A percentile compares a stretch with the other conserved stretches of the same genome.
Evolutionary conservation across 2,888 invertebrate species (phyloP).

Genomic region (Drosophila setosimentum): DNA sequence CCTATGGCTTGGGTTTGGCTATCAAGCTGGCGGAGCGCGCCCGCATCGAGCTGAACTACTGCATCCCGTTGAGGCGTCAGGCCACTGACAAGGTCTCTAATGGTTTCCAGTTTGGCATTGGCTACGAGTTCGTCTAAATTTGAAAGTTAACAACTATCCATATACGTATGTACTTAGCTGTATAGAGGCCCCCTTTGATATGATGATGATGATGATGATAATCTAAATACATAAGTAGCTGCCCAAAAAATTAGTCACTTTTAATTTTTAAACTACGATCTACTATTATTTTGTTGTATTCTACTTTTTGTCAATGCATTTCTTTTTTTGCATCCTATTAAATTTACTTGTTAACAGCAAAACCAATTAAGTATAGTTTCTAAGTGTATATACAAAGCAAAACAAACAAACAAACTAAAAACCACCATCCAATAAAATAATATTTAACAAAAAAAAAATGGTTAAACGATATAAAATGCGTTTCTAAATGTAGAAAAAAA

Average conservation of each 20-base stretch:
- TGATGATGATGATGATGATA: neutral
- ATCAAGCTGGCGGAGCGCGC: slow-evolving; percentile 93
- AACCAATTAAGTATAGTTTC: slow-evolving; percentile 50
- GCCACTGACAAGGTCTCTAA: slow-evolving; percentile 88
- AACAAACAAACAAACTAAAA: slow-evolving; percentile 15
- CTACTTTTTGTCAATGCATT: slow-evolving; percentile 61
- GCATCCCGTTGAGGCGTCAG: slow-evolving; percentile 90
- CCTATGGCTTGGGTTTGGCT: slow-evolving; percentile 94
- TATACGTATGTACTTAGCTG: slow-evolving; percentile 41
- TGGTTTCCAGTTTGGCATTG: slow-evolving; percentile 94
- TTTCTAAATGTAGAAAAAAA: neutral
- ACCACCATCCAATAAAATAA: slow-evolving; percentile 23
- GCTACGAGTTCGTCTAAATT: slow-evolving; percentile 90
- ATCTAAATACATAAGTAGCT: slow-evolving; percentile 10
- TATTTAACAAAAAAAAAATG: slow-evolving; percentile 7
- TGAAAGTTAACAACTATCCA: neutral
- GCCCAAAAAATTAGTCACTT: slow-evolving; percentile 37
- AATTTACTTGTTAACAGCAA: slow-evolving; percentile 55
- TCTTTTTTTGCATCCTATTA: slow-evolving; percentile 55
- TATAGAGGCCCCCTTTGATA: slow-evolving; percentile 15
- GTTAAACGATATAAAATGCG: slow-evolving; percentile 2
- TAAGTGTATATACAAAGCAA: slow-evolving; percentile 60
- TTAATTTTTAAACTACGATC: slow-evolving; percentile 25
- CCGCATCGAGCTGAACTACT: slow-evolving; percentile 98
- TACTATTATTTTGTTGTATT: slow-evolving; percentile 47